Evolutionary conservation across 30 jellyfish, hydroid and myxozoan genomes (phyloP).

Genomic region (Sanderia malayensis): DNA sequence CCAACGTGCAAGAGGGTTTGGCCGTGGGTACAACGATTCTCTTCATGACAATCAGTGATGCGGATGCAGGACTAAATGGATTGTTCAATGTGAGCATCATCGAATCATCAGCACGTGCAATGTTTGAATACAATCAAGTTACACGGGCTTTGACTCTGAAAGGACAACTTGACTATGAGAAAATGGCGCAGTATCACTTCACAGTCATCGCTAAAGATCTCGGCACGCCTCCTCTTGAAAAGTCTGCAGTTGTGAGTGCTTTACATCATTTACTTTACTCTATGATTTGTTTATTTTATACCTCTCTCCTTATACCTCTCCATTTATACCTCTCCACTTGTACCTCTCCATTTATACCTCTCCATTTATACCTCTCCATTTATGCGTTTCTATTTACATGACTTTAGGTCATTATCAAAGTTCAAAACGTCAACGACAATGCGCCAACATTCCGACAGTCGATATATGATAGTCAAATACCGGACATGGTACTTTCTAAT

Average conservation of each 20-base stretch:
- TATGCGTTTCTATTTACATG: neutral
- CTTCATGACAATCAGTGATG: constrained; percentile 25
- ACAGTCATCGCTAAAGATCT: constrained; percentile 69
- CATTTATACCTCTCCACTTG: too few species aligned
- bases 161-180: constrained; percentile 56
- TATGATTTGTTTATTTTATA: too few species aligned
- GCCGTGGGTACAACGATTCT: constrained; percentile 45
- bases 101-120: constrained; percentile 22
- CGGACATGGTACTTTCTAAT: constrained; percentile 59
- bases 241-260: constrained; percentile 80
- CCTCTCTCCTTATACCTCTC: too few species aligned
- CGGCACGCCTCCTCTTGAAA: constrained; percentile 66
- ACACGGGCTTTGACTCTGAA: constrained; percentile 36
- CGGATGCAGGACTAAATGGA: constrained; percentile 67
- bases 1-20: constrained; percentile 33
- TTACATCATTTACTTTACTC: too few species aligned
- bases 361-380: too few species aligned
- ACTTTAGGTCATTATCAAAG: constrained; percentile 55
- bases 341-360: too few species aligned
- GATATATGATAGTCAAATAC: constrained; percentile 37
- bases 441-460: constrained; percentile 50
- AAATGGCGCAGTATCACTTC: constrained; percentile 38
- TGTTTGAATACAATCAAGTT: constrained; percentile 24
- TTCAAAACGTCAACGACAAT: constrained; percentile 66
- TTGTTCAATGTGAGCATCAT: constrained; percentile 26